Base-by-base conservation (phyloP, 2,888 invertebrate species). In the Apantesis nais region DNA sequence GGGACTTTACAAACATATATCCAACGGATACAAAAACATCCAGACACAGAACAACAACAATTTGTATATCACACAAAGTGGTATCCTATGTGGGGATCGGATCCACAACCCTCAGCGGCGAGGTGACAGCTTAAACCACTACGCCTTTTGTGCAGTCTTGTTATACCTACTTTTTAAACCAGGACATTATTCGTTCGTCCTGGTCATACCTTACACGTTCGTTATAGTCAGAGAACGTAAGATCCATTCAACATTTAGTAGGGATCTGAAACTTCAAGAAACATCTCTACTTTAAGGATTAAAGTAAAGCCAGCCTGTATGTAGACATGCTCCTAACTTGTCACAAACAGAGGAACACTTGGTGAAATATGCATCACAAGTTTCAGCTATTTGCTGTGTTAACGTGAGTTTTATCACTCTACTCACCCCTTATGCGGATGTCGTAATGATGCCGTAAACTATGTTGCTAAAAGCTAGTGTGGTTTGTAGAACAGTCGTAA, bases 201-300 rank as follows among this genome's bases (percentile, higher is more conserved):
- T 52, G n/a, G 52, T 52, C n/a, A n/a, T n/a, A 52, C n/a, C 55
- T 55, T 39, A 39, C 11, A 8, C 0, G 12, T 14, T 55, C 3
- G 22, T n/a, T n/a, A 52, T 52, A 52, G 25, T 55, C 16, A 16
- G 29, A 16, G 16, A 7, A 0, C 16, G 16, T 29, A 29, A 29
- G 16, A 34, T 22, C 3, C 22, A 34, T 62, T 22, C 22, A 67
- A 60, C 7, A 34, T 39, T 58, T 73, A 60, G 76, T 83, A 78
- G 72, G 71, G 70, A 72, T 29, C 52, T 37, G n/a, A 67, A 80
- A 82, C 72, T 78, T 76, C 22, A 61, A 63, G 52, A 65, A 66
- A 58, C 74, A 71, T 64, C 74, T 80, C 79, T 79, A 82, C 81
- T 83, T 84, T 79, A 80, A 77, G 75, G 80, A 70, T 76, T 75